Base-by-base conservation (phyloP, 2,888 invertebrate species). In the Anagyrus pseudococci region DNA sequence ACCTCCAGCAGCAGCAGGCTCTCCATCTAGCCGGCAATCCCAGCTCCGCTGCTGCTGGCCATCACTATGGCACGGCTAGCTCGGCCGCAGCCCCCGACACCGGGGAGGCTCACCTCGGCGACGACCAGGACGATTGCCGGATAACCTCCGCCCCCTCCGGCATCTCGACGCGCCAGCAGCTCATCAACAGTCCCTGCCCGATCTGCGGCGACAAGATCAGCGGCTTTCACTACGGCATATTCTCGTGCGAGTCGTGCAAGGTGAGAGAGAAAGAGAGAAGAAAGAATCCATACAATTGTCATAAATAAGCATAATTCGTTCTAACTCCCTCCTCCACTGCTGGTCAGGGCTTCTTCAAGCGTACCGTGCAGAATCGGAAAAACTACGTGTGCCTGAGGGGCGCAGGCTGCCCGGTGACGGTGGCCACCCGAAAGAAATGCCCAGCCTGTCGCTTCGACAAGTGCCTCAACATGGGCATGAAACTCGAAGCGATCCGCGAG, bases 301-400 rank as follows among this genome's bases (percentile, higher is more conserved):
- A 22, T 44, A 13, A 22, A 37, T 52, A 20, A 22, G n/a, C 7
- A 22, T 13, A 26, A 25, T 54, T 29, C 15, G 26, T 55, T 19
- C 2, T n/a, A n/a, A n/a, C 20, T 26, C 7, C 17, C 26, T n/a
- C 6, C n/a, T n/a, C n/a, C n/a, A n/a, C n/a, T n/a, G n/a, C 15
- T 37, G 23, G 10, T 4, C 46, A 66, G 82, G 97, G 97, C 2
- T 98, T 98, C 84, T 98, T 98, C 84, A 98, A 98, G 82, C 86
- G 98, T 66, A 98, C 97, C 20, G 97, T 98, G n/a, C 98, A 98
- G 83, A 98, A 98, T 81, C 89, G 96, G 71, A 98, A 98, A 84
- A 94, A 95, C 80, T 98, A 97, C 82, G 93, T 95, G 76, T 98
- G 98, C 79, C 84, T 93, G 50, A 85, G 95, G 25, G 95, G 96